Percentiles rank a stretch among this genome's conserved stretches.
Evolutionary conservation across 2,113 vertebrate species (phyloP).

Genomic region (Acrocephalus kingi): DNA sequence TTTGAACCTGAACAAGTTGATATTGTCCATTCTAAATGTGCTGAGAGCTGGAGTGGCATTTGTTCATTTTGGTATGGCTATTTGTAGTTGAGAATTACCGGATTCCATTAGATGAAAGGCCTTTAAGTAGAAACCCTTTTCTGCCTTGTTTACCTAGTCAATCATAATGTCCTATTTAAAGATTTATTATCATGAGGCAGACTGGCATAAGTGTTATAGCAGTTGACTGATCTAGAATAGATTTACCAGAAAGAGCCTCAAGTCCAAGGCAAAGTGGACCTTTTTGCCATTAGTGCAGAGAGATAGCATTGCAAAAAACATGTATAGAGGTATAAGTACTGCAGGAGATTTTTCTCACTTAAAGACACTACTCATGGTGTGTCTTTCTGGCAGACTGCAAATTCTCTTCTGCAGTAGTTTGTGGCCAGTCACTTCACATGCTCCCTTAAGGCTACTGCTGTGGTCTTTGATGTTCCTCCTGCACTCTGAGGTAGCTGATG

Average conservation of each 20-base stretch:
- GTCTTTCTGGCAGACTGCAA: not conserved
- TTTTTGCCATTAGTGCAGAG: not conserved
- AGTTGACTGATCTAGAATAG: not conserved
- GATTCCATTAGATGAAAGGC: not conserved
- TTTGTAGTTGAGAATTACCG: slow-evolving; percentile 50
- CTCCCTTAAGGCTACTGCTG: slow-evolving; percentile 6
- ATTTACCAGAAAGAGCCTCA: not conserved
- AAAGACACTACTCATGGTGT: not conserved
- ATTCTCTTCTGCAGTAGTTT: slow-evolving; percentile 26
- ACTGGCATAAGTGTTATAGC: not conserved
- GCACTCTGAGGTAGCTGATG: not conserved
- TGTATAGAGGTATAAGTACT: not conserved
- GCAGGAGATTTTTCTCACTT: not conserved
- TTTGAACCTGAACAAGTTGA: slow-evolving; percentile 45
- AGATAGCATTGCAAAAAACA: not conserved
- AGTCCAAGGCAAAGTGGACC: not conserved
- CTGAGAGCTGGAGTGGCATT: slow-evolving; percentile 60
- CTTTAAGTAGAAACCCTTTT: not conserved
- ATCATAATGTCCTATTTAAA: not conserved
- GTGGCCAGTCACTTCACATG: not conserved
- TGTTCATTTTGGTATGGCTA: slow-evolving; percentile 64
- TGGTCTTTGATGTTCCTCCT: slow-evolving; percentile 6
- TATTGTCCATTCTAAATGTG: slow-evolving; percentile 65
- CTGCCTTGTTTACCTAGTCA: not conserved
- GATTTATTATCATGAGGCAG: not conserved